These are phyloP conservation scores for Drosophila pandora DNA, from an alignment of 1,140 invertebrate species.

Conservation along the genomic window DNA sequence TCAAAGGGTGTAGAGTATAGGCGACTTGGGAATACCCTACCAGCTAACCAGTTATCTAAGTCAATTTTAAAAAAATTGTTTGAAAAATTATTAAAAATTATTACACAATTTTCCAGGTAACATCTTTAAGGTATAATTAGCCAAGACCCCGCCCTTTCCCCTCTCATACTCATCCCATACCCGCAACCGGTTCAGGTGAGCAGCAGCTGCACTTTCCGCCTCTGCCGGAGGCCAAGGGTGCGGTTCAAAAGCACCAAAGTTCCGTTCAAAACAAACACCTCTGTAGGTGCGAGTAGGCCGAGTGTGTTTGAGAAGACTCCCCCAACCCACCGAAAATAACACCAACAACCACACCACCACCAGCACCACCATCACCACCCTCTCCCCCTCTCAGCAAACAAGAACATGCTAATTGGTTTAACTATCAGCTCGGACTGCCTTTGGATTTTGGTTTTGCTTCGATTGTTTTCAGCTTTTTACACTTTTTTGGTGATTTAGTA, in stretches of 20 bases:
- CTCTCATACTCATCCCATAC: not conserved
- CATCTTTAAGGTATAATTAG: no score
- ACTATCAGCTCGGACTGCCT: constrained; percentile 49
- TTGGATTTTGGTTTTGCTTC: constrained; percentile 47
- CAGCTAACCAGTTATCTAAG: not conserved
- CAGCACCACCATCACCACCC: not conserved
- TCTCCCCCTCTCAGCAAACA: constrained; percentile 31
- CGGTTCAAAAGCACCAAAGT: constrained; percentile 36
- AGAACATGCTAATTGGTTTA: constrained; percentile 76
- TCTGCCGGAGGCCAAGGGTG: constrained; percentile 44
- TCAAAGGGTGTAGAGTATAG: no score
- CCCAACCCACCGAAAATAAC: not conserved
- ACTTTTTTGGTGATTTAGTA: not conserved
- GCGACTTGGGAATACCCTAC: not conserved
- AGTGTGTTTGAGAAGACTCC: constrained; percentile 25
- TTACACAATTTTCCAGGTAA: no score
- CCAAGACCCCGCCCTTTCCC: no score
- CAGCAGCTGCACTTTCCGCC: constrained; percentile 49
- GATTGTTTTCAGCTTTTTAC: constrained; percentile 28
- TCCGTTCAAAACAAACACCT: constrained; percentile 50
- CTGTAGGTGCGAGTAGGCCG: constrained; percentile 11
- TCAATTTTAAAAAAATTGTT: no score
- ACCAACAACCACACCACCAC: not conserved
- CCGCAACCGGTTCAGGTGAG: constrained; percentile 38
- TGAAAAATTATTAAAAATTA: no score